Conservation (phyloP, 2,888 invertebrate species). For the Dolomedes plantarius region DNA sequence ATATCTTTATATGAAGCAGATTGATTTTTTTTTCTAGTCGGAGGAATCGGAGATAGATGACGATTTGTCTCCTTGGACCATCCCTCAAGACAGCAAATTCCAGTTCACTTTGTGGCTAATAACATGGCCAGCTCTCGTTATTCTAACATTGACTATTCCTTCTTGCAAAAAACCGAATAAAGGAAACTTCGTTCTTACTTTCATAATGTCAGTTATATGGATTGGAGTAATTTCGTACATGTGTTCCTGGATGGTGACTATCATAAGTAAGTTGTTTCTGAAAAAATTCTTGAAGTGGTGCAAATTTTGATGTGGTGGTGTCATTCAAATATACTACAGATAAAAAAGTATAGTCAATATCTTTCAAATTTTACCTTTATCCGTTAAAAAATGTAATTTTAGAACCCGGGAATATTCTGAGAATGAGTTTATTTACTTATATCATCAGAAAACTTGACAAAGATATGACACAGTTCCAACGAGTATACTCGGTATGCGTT, state of each 20-base stretch:
- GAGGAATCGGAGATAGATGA: slow-evolving; percentile 59
- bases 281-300: too few relatives aligned
- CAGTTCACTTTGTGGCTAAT: slow-evolving; percentile 83
- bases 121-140: slow-evolving; percentile 90
- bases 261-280: slow-evolving; percentile 80
- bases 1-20: too few relatives aligned
- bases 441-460: too few relatives aligned
- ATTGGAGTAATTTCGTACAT: slow-evolving; percentile 93
- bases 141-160: slow-evolving; percentile 91
- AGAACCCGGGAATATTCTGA: too few relatives aligned
- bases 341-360: too few relatives aligned
- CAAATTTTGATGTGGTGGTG: too few relatives aligned
- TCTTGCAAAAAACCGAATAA: slow-evolving; percentile 90
- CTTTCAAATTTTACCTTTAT: too few relatives aligned
- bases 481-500: too few relatives aligned
- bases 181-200: slow-evolving; percentile 91
- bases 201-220: slow-evolving; percentile 95
- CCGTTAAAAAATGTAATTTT: too few relatives aligned
- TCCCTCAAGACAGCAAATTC: slow-evolving; percentile 44
- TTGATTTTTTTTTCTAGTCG: slow-evolving; percentile 31
- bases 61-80: slow-evolving; percentile 50
- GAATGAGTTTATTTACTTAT: too few relatives aligned
- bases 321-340: too few relatives aligned
- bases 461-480: too few relatives aligned
- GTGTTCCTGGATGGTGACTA: slow-evolving; percentile 97